Evolutionary conservation across 2,797 vertebrate species (phyloP).

Genomic region (Cyprinella venusta): DNA sequence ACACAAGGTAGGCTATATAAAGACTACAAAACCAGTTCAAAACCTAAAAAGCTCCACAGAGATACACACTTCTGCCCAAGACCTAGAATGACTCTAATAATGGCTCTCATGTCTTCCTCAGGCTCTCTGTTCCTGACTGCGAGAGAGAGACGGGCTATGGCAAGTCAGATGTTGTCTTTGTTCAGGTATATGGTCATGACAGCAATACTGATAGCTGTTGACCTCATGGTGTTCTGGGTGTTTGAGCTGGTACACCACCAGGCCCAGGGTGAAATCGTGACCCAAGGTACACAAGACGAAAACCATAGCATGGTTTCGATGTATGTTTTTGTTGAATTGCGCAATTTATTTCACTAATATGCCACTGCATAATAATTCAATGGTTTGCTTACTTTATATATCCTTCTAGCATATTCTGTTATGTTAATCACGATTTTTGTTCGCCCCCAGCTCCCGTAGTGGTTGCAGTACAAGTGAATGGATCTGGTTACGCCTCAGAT

Average conservation of each 20-base stretch:
- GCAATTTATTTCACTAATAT: no score
- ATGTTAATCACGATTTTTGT: background rate
- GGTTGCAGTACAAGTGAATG: constrained; percentile 75
- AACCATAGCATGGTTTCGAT: background rate
- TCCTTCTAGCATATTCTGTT: background rate
- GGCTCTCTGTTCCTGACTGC: constrained; percentile 71
- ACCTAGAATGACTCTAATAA: background rate
- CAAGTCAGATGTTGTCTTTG: constrained; percentile 66
- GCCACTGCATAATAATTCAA: background rate
- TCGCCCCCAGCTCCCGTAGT: constrained; percentile 73
- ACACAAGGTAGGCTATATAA: background rate
- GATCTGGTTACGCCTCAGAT: constrained; percentile 80
- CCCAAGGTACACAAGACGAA: constrained; percentile 77
- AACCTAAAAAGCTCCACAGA: background rate
- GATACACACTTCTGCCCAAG: background rate
- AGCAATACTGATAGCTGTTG: constrained; percentile 77
- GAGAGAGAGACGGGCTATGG: constrained; percentile 67
- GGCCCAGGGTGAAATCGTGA: constrained; percentile 77
- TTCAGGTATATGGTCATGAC: constrained; percentile 74
- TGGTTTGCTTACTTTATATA: background rate
- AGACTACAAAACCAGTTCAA: background rate
- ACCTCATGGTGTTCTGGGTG: constrained; percentile 89
- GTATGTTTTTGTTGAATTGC: background rate
- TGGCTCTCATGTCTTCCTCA: constrained; percentile 57
- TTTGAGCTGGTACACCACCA: constrained; percentile 84